Conservation (phyloP, 2,888 invertebrate genomes). For the Drosophila stalkeri region DNA sequence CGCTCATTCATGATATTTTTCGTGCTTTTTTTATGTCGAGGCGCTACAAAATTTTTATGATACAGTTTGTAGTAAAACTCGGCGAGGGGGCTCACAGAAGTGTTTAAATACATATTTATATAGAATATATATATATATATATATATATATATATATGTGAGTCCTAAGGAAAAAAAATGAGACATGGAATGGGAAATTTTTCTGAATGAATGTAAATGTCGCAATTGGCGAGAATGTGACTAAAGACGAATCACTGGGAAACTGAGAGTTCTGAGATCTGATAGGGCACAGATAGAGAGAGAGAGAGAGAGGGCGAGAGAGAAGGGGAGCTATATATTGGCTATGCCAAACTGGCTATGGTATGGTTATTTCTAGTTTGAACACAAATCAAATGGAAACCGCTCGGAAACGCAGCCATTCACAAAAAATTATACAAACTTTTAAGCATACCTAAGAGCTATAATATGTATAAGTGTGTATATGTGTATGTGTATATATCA, state of each 20-base stretch:
- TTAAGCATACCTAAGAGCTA: not conserved
- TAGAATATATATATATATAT: not conserved
- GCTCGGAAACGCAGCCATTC: conserved; percentile 37
- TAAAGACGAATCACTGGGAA: not conserved
- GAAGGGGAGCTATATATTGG: not conserved
- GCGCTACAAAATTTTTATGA: conserved; percentile 55
- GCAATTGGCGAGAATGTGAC: conserved; percentile 45
- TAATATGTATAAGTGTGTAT: not conserved
- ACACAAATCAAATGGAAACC: conserved; percentile 31
- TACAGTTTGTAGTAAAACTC: conserved; percentile 71
- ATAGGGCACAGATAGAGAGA: too few species aligned
- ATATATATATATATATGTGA: conserved; percentile 10
- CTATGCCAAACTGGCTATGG: conserved; percentile 32
- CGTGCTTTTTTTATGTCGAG: conserved; percentile 34
- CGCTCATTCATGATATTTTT: conserved; percentile 58
- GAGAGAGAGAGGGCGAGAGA: not conserved
- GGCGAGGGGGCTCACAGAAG: conserved; percentile 55
- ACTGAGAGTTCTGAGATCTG: conserved; percentile 1
- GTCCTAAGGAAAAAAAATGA: conserved; percentile 8
- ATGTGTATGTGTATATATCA: not conserved
- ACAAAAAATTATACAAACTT: conserved; percentile 10
- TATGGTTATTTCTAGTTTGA: conserved; percentile 64
- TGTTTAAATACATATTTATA: not conserved
- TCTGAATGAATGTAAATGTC: conserved; percentile 59
- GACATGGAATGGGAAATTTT: conserved; percentile 33